Conservation (phyloP, 2,888 invertebrate genomes). For the Leuctra nigra region DNA sequence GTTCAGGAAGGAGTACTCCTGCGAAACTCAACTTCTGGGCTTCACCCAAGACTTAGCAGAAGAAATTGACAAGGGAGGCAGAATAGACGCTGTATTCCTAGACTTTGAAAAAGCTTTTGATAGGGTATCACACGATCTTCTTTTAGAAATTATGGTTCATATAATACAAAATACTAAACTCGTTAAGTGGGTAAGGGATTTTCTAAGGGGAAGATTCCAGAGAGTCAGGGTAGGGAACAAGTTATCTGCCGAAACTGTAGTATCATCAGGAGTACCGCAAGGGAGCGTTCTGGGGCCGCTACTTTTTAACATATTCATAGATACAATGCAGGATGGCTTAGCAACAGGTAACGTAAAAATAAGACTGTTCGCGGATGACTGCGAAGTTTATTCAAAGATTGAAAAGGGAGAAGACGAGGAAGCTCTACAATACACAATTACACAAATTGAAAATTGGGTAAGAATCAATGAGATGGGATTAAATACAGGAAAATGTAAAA, state of each 20-base stretch:
- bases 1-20: not conserved
- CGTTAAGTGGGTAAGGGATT: not conserved
- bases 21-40: not conserved
- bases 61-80: not conserved
- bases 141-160: not conserved
- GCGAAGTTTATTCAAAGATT: not conserved
- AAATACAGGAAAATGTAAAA: not conserved
- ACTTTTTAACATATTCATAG: not conserved
- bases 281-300: not conserved
- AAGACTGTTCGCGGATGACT: not conserved
- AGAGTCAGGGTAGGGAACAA: not conserved
- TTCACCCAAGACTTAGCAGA: not conserved
- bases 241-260: not conserved
- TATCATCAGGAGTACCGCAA: constrained; percentile 1
- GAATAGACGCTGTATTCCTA: not conserved
- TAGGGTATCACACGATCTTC: not conserved
- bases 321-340: not conserved
- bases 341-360: not conserved
- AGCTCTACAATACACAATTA: not conserved
- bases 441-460: not conserved
- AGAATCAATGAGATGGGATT: not conserved
- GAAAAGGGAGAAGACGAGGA: not conserved
- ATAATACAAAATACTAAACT: not conserved
- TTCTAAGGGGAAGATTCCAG: not conserved
- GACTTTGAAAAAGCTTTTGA: constrained; percentile 1